phyloP scores from a whole-genome alignment of 1,140 invertebrate genomes.

The Charaxes varanes region DNA sequence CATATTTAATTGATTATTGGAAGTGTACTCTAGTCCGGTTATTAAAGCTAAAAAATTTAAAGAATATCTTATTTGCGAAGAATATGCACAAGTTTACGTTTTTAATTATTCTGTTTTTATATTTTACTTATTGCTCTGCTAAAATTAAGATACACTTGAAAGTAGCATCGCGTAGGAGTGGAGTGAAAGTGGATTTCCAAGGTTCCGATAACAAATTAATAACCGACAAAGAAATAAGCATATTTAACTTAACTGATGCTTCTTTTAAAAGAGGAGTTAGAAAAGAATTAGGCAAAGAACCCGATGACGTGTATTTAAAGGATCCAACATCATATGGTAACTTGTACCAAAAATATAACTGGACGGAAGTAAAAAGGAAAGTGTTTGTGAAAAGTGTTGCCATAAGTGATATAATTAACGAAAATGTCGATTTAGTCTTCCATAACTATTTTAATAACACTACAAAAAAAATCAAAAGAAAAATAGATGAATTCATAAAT shows the following conservation, averaged over 20 bases:
- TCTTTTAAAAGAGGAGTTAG: slow-evolving; percentile 37
- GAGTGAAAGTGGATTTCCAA: slow-evolving; percentile 17
- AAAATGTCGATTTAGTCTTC: slow-evolving; percentile 28
- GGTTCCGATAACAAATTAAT: slow-evolving; percentile 35
- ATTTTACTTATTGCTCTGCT: slow-evolving; percentile 15
- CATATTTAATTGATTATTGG: too few species aligned
- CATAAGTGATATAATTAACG: slow-evolving; percentile 21
- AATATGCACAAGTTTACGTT: slow-evolving; percentile 4
- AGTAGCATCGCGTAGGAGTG: slow-evolving; percentile 19
- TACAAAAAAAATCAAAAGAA: slow-evolving; percentile 16
- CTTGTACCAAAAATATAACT: slow-evolving; percentile 37
- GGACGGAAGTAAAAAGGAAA: slow-evolving; percentile 31
- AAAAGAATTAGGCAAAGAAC: slow-evolving; percentile 34
- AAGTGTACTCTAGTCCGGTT: too few species aligned
- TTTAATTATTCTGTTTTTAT: slow-evolving; percentile 5
- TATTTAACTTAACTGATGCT: slow-evolving; percentile 39
- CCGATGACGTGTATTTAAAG: slow-evolving; percentile 38
- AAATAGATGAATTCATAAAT: slow-evolving; percentile 11
- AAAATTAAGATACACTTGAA: slow-evolving; percentile 35
- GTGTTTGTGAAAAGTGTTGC: slow-evolving; percentile 23
- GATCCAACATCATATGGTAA: slow-evolving; percentile 41
- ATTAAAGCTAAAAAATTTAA: neutral
- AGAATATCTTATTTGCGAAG: neutral
- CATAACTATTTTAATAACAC: slow-evolving; percentile 36
- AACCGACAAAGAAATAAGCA: slow-evolving; percentile 29